These are phyloP conservation scores for Coranthus polyacanthus DNA, from an alignment of 2,797 vertebrate genomes.

Conservation along the genomic window DNA sequence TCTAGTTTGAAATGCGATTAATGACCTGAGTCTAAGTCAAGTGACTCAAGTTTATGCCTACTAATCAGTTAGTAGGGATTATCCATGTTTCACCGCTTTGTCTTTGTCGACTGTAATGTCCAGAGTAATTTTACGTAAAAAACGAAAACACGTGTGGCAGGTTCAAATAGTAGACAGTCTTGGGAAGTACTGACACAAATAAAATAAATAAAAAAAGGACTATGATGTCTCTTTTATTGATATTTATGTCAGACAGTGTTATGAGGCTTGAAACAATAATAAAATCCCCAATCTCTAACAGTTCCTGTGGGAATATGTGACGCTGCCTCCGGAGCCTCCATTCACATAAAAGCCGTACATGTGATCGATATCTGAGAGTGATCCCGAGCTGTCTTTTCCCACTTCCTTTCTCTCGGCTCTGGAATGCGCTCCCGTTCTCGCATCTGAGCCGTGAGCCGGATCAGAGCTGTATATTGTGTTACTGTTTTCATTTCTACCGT, in stretches of 20 bases:
- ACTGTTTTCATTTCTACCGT: slow-evolving; percentile 86
- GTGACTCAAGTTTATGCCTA: too few relatives aligned
- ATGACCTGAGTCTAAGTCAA: too few relatives aligned
- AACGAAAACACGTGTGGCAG: slow-evolving; percentile 33
- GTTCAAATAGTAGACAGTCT: slow-evolving; percentile 8
- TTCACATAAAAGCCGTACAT: slow-evolving; percentile 33
- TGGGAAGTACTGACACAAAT: slow-evolving; percentile 19
- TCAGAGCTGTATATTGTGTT: slow-evolving; percentile 82
- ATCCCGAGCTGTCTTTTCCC: slow-evolving; percentile 27
- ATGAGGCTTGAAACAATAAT: slow-evolving; percentile 21
- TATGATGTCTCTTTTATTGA: slow-evolving; percentile 40
- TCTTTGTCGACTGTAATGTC: neutral
- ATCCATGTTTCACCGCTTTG: slow-evolving; percentile 3
- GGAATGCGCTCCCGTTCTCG: slow-evolving; percentile 66
- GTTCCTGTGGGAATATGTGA: slow-evolving; percentile 9
- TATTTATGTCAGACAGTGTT: slow-evolving; percentile 43
- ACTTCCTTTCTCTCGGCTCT: slow-evolving; percentile 27
- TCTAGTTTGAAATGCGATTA: too few relatives aligned
- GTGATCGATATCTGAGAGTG: slow-evolving; percentile 57
- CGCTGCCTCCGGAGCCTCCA: neutral
- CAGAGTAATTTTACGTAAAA: slow-evolving; percentile 19
- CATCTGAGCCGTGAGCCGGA: slow-evolving; percentile 74
- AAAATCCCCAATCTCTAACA: slow-evolving; percentile 13
- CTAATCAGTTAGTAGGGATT: neutral
- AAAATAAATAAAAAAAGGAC: slow-evolving; percentile 21